A percentile compares a stretch with the other conserved stretches of the same genome.
Conservation (phyloP, 2,888 invertebrate genomes). For the Antitype chi region DNA sequence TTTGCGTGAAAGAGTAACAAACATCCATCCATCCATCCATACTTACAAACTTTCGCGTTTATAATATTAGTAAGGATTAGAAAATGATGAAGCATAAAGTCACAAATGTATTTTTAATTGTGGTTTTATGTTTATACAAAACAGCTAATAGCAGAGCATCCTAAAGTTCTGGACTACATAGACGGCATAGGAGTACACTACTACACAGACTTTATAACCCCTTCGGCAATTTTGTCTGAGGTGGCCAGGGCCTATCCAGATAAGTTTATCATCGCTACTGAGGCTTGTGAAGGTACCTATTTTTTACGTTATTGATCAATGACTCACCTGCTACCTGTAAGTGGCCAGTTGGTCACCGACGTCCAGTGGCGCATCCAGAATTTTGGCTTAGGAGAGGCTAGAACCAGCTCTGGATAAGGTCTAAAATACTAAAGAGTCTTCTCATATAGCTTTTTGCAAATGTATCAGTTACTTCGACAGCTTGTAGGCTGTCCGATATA, state of each 20-base stretch:
- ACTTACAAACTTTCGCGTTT: too few relatives aligned
- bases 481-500: not conserved
- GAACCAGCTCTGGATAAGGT: too few relatives aligned
- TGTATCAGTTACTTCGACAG: not conserved
- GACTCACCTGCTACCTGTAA: not conserved
- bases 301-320: not conserved
- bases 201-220: constrained; percentile 92
- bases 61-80: not conserved
- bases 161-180: constrained; percentile 89
- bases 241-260: constrained; percentile 91
- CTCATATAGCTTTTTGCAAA: too few relatives aligned
- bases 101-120: not conserved
- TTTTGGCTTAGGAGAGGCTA: not conserved
- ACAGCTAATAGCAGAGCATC: constrained; percentile 81
- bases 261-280: constrained; percentile 94
- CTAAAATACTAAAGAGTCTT: too few relatives aligned
- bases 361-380: not conserved
- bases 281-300: constrained; percentile 93
- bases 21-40: too few relatives aligned
- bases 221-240: constrained; percentile 88
- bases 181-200: constrained; percentile 95
- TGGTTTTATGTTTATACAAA: constrained; percentile 9
- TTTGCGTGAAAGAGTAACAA: too few relatives aligned
- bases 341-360: not conserved
- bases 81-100: not conserved